These are phyloP conservation scores for Anastrepha obliqua DNA, from an alignment of 1,140 invertebrate genomes.

Conservation along the genomic window DNA sequence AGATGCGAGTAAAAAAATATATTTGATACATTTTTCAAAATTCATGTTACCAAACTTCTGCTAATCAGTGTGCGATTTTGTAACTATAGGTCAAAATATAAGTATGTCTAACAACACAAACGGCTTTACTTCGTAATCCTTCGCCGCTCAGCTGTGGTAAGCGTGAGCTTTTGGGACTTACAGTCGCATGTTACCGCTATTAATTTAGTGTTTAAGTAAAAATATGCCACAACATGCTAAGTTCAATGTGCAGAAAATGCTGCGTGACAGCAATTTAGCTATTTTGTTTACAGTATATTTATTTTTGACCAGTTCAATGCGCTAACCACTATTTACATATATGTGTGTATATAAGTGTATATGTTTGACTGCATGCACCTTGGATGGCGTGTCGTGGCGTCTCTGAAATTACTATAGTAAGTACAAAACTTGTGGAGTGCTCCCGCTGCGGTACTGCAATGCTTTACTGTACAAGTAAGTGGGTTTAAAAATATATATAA, in stretches of 20 bases:
- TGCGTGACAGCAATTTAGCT: slow-evolving; percentile 49
- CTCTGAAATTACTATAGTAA: slow-evolving; percentile 20
- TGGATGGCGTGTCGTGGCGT: slow-evolving; percentile 30
- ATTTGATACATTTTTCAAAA: too few species aligned
- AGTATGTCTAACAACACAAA: background rate
- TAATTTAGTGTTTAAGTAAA: slow-evolving; percentile 51
- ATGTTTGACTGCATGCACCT: background rate
- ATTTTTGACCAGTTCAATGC: slow-evolving; percentile 51
- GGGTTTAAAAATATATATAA: too few species aligned
- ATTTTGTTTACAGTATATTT: slow-evolving; percentile 52
- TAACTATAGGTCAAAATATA: too few species aligned
- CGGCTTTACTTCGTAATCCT: background rate
- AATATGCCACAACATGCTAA: slow-evolving; percentile 54
- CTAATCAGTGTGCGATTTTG: too few species aligned
- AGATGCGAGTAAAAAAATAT: too few species aligned
- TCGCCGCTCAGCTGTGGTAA: background rate
- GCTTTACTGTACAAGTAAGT: background rate
- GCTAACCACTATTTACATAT: slow-evolving; percentile 31
- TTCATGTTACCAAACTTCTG: too few species aligned
- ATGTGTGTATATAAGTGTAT: background rate
- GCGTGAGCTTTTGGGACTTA: slow-evolving; percentile 29
- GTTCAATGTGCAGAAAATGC: slow-evolving; percentile 56
- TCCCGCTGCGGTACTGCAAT: slow-evolving; percentile 23
- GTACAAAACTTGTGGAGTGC: slow-evolving; percentile 12
- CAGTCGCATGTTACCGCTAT: slow-evolving; percentile 50